Evolutionary conservation across 1,140 invertebrate species (phyloP).

Genomic region (Drosophila littoralis): DNA sequence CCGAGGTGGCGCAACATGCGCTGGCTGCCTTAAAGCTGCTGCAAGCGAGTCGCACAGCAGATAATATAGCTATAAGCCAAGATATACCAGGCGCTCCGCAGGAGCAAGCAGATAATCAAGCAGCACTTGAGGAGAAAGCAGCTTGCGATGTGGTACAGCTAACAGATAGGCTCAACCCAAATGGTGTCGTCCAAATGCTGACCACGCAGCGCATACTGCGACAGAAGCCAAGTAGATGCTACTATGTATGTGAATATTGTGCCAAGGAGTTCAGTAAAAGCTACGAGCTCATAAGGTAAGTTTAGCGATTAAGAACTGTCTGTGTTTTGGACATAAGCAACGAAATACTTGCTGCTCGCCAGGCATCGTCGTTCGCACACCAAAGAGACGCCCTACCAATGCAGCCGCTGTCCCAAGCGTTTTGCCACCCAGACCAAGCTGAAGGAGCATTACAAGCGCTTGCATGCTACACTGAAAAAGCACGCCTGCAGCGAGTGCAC

Average conservation of each 20-base stretch:
- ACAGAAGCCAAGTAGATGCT: not conserved
- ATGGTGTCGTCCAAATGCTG: not conserved
- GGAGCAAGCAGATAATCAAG: not conserved
- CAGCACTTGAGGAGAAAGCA: slow-evolving; percentile 21
- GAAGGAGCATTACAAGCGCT: slow-evolving; percentile 22
- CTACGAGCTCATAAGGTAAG: slow-evolving; percentile 52
- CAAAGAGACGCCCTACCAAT: slow-evolving; percentile 41
- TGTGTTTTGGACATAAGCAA: not conserved
- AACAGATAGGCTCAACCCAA: slow-evolving; percentile 14
- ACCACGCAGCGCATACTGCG: slow-evolving; percentile 21
- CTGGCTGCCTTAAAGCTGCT: slow-evolving; percentile 29
- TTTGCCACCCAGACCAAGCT: slow-evolving; percentile 24
- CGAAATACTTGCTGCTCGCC: not conserved
- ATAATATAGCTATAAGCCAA: not conserved
- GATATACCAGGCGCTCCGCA: not conserved
- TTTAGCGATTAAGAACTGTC: slow-evolving; percentile 5
- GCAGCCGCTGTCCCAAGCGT: slow-evolving; percentile 13
- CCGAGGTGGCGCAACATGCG: slow-evolving; percentile 28
- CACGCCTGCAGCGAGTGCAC: slow-evolving; percentile 2
- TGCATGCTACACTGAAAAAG: slow-evolving; percentile 4
- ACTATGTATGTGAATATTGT: slow-evolving; percentile 60
- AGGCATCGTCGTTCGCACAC: slow-evolving; percentile 46
- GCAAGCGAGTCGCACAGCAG: slow-evolving; percentile 21
- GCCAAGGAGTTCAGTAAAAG: slow-evolving; percentile 49
- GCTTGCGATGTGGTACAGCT: slow-evolving; percentile 17